A percentile compares a stretch with the other conserved stretches of the same genome.
Evolutionary conservation across 1,140 invertebrate species (phyloP).

Genomic region (Campoletis sonorensis): DNA sequence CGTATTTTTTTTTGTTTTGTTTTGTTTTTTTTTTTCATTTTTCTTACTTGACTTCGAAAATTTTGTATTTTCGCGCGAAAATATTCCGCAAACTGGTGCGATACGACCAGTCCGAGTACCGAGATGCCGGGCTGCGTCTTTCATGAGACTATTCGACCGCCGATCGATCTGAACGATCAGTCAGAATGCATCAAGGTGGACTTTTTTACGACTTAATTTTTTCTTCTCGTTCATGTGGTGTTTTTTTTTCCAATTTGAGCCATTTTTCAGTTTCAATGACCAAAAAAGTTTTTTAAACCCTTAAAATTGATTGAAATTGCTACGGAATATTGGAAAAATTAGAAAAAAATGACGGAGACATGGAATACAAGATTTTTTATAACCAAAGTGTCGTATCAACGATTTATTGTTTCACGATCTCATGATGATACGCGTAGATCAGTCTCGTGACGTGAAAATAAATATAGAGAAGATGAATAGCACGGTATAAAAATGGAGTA

Average conservation of each 20-base stretch:
- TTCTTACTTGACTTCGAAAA: not conserved
- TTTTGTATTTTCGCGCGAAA: slow-evolving; percentile 12
- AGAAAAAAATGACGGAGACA: no score
- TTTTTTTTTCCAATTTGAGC: no score
- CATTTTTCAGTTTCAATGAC: no score
- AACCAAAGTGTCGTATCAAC: not conserved
- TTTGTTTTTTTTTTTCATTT: not conserved
- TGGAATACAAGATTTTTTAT: not conserved
- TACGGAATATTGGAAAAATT: no score
- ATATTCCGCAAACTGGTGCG: slow-evolving; percentile 13
- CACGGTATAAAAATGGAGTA: slow-evolving; percentile 30
- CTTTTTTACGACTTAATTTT: not conserved
- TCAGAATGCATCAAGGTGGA: slow-evolving; percentile 87
- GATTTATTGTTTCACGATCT: slow-evolving; percentile 22
- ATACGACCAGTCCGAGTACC: slow-evolving; percentile 43
- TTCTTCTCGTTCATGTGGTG: no score
- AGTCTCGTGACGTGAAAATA: slow-evolving; percentile 17
- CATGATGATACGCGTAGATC: not conserved
- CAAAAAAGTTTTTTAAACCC: no score
- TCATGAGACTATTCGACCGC: slow-evolving; percentile 83
- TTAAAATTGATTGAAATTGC: no score
- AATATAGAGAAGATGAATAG: slow-evolving; percentile 27
- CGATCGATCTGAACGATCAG: slow-evolving; percentile 86
- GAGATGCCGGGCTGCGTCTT: slow-evolving; percentile 81
- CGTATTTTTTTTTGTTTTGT: not conserved